Conservation (phyloP, 1,140 invertebrate species). For the Hetaerina americana region DNA sequence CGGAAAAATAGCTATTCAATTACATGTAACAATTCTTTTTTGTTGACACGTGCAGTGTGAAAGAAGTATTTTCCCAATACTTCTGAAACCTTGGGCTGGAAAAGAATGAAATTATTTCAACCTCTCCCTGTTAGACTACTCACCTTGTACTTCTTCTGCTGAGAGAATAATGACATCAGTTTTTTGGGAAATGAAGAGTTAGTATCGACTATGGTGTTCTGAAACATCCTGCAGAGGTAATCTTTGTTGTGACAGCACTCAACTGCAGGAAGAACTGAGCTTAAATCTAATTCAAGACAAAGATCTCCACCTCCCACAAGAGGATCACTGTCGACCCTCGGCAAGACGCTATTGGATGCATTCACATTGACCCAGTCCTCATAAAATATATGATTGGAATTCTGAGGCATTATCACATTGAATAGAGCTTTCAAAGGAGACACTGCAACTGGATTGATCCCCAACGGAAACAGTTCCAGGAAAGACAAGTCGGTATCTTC, state of each 20-base stretch:
- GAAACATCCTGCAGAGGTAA: background rate
- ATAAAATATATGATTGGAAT: slow-evolving; percentile 26
- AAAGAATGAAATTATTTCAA: no score
- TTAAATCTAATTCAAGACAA: background rate
- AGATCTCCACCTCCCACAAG: slow-evolving; percentile 22
- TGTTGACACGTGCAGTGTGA: no score
- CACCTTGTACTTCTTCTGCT: background rate
- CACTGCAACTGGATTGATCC: slow-evolving; percentile 30
- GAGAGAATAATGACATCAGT: background rate
- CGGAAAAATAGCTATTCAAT: no score
- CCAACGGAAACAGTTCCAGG: slow-evolving; percentile 30
- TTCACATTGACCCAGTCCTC: slow-evolving; percentile 28
- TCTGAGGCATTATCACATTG: slow-evolving; percentile 21
- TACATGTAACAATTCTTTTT: no score
- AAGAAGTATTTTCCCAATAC: no score
- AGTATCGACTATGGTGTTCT: background rate
- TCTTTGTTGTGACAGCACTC: background rate
- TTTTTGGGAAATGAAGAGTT: background rate
- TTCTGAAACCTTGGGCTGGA: no score
- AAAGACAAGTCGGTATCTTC: slow-evolving; percentile 9
- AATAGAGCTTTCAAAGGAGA: slow-evolving; percentile 34
- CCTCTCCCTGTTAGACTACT: background rate
- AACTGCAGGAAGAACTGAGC: background rate
- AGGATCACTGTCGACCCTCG: slow-evolving; percentile 24
- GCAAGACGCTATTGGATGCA: slow-evolving; percentile 23